phyloP scores from a whole-genome alignment of 92 coral and sea anemone species.

The Umimayanthus chanpuru region DNA sequence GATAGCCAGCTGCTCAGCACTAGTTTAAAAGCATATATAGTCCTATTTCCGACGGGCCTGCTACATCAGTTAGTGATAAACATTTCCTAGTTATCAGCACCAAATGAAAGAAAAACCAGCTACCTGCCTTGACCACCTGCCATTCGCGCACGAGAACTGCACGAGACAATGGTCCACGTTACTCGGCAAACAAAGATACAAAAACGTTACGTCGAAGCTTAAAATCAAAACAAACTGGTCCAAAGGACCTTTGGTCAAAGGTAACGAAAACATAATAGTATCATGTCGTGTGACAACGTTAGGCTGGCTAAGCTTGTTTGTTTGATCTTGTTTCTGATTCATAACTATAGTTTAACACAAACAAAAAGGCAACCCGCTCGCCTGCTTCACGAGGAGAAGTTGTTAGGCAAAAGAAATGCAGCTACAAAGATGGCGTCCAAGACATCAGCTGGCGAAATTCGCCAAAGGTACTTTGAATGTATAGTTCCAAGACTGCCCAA shows the following conservation, averaged over 20 bases:
- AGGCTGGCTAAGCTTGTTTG: neutral
- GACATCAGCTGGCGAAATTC: neutral
- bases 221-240: neutral
- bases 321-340: neutral
- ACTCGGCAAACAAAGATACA: neutral
- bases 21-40: no score
- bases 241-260: neutral
- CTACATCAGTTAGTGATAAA: no score
- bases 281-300: neutral
- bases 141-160: no score
- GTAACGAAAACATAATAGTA: neutral
- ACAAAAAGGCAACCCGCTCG: neutral
- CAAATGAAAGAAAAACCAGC: neutral
- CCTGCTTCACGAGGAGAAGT: neutral
- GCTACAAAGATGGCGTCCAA: neutral
- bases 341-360: neutral
- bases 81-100: no score
- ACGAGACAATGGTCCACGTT: neutral
- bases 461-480: neutral
- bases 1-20: no score
- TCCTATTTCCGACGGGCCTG: no score
- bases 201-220: neutral
- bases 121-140: constrained; percentile 2
- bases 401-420: neutral
- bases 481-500: no score